Conservation (phyloP, 2,113 vertebrate genomes). For the Mus musculus region GRCm39 chr12:66575501-66576000, state of each 20-base stretch:
- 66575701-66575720: not conserved
- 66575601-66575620: not conserved
- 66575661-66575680: slow-evolving; percentile 1
- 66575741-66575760: not conserved
- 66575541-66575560: not conserved
- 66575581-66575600: not conserved
- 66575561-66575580: slow-evolving; percentile 7
- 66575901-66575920: slow-evolving; percentile 4
- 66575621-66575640: not conserved
- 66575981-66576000: not conserved
- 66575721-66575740: not conserved
- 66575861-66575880: not conserved
- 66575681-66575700: not conserved
- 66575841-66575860: not conserved
- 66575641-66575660: not conserved
- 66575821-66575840: not conserved
- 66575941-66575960: not conserved
- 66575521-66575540: not conserved
- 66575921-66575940: not conserved
- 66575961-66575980: not conserved
- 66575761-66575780: not conserved
- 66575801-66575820: not conserved
- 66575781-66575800: not conserved
- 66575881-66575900: not conserved
- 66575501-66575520: not conserved